Evolutionary conservation across 2,113 vertebrate genomes (phyloP), one percentile per base, ranked within the genome.

Genomic region (Trematocara zebra): DNA sequence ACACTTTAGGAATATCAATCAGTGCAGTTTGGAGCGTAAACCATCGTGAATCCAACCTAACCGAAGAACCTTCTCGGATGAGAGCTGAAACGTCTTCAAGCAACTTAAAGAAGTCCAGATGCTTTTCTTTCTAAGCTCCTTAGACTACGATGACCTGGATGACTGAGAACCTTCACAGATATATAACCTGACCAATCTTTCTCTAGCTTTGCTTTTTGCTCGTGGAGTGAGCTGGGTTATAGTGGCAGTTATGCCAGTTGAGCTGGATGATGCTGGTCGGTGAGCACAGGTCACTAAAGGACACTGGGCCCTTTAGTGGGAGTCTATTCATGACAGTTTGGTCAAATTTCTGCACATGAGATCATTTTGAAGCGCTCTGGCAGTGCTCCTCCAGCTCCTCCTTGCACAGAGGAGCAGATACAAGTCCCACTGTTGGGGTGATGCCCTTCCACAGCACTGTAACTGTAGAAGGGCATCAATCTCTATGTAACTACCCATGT

Each of bases 111-210:
- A 59, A 59, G 8, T 59, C 56, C 56, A 17, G 56, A 2, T 0
- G 26, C 14, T 31, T 59, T 31, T 59, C 56, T 59, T 59, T 59
- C 14, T 17, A 59, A 59, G 56, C 8, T 59, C 8, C 56, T 59
- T 59, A 31, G 56, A 31, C 56, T 59, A 59, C 3, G 0, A 59
- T 1, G 0, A 2, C 0, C 4, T 59, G 26, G 56, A 59, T 31
- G 56, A 1, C 28, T 17, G 56, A 59, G 56, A 31, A 59, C 28
- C 28, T 31, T 59, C 56, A 59, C 56, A 59, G 56, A 59, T 10
- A 59, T 59, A 31, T 31, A 59, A 59, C 67, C 67, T 44, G 67
- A 44, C 12, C 14, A 1, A 26, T 26, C 20, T 0, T 47, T 72
- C 20, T 28, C 40, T 28, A 28, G 20, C 20, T 72, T 26, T 44